Evolutionary conservation across 2,888 invertebrate genomes (phyloP), one percentile per base, ranked within the genome.

Genomic region (Lypha dubia): DNA sequence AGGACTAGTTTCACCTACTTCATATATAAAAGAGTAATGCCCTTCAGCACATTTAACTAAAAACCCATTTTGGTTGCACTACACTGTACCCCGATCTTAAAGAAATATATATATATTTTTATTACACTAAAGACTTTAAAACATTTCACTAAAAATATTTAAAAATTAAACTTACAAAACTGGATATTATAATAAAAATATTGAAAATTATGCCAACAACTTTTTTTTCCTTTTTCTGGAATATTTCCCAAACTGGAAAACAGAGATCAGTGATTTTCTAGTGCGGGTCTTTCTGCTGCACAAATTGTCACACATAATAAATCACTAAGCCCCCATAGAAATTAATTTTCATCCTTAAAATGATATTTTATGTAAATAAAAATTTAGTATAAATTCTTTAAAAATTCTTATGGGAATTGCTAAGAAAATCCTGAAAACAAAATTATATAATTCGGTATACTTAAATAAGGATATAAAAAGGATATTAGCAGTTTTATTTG

Each of bases 391-490:
- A 68, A 51, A 62, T 53, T 56, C n/a, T n/a, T n/a, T 20, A 49
- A 11, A 20, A 13, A 46, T 1, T 17, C 28, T 28, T 24, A 71
- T 38, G 38, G 56, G 38, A 35, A 44, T 49, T 20, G 13, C 56
- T 35, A 41, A 22, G 8, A 32, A 65, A 60, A 24, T 60, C 22
- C 46, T 20, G 17, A 41, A 32, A 67, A 73, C 44, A 51, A 58
- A n/a, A 38, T 24, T 6, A 15, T 41, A 68, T 46, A 75, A 75
- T 70, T 63, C 75, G 62, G 62, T 56, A 68, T 46, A 53, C 62
- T 62, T 67, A 60, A 80, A 44, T 53, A 70, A 71, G 53, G 53
- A 46, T 63, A 53, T 63, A 28, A 67, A 68, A 53, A 46, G 74
- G 53, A 62, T 68, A 74, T 46, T 53, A 28, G 9, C 73, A 80